Base-by-base conservation (phyloP, 1,140 invertebrate genomes). In the Ptiloglossa arizonensis region DNA sequence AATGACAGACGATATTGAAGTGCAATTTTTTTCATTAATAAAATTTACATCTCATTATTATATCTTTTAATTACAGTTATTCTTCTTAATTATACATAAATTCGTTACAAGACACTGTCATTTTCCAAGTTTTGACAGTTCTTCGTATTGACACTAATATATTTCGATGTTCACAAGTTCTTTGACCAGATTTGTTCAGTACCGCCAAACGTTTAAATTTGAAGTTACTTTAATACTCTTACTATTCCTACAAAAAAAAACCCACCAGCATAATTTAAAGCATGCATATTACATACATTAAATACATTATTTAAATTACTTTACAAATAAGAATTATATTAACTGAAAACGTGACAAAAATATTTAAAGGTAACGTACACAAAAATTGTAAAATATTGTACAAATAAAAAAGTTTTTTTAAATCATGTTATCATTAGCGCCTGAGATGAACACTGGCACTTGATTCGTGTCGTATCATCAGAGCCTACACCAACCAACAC, bases 61-160 rank as follows among this genome's bases (percentile, higher is more conserved):
- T 63, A 56, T 71, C 0, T 46, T n/a, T 72, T 1, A 15, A 35
- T 27, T 8, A 63, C 15, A 38, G 41, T 41, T 70, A 52, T 63
- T 59, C 5, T 32, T 44, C n/a, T 48, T 22, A 74, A 46, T 11
- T 38, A 50, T 32, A n/a, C 29, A 11, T 57, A 80, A 38, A 35
- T 35, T 54, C 52, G 24, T 24, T 48, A 24, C 13, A n/a, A 44
- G 9, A 60, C 32, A 76, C 38, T 62, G 48, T 78, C 54, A 62
- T 67, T 62, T 71, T 48, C 46, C 32, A 77, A 69, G 32, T 62
- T 81, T 80, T 82, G 79, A 81, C 81, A 82, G 72, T 32, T 82
- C 70, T 44, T 48, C 60, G n/a, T 44, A 79, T 73, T 73, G 63
- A 68, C 63, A 81, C 62, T 35, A 57, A 32, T 41, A 11, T 1